A percentile compares a stretch with the other conserved stretches of the same genome.
These are phyloP conservation scores for Gallinago stenura DNA, from an alignment of 2,797 vertebrate species.

Conservation along the genomic window DNA sequence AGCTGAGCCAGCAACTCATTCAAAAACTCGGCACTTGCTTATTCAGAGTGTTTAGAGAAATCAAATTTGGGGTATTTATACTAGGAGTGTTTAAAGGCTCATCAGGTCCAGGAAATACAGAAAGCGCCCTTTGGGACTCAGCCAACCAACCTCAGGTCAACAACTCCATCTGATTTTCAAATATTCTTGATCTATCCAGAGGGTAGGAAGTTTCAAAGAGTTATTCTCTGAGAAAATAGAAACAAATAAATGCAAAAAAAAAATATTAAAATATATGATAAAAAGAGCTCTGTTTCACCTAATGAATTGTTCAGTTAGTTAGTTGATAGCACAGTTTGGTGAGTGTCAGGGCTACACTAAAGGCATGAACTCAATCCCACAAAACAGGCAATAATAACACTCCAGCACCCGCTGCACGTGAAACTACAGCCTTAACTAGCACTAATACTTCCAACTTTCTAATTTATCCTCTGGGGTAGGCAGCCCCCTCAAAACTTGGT, in stretches of 20 bases:
- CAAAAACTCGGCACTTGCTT: background rate
- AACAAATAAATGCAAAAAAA: background rate
- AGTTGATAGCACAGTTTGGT: background rate
- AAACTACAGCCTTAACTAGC: background rate
- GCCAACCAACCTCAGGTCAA: background rate
- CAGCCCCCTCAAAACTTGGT: constrained; percentile 7
- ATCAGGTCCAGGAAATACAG: background rate
- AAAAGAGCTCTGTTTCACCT: background rate
- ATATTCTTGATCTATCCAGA: background rate
- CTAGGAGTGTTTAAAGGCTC: background rate
- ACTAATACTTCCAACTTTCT: background rate
- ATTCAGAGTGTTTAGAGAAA: background rate
- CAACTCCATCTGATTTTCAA: background rate
- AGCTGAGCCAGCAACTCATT: background rate
- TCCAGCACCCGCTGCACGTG: background rate
- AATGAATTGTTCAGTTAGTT: background rate
- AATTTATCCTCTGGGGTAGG: constrained; percentile 41
- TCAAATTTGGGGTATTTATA: background rate
- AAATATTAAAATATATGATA: background rate
- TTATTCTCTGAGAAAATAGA: background rate
- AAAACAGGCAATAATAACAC: background rate
- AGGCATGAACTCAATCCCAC: background rate
- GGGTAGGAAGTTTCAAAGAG: background rate
- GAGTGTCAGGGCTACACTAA: background rate
- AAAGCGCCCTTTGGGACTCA: background rate